These are phyloP conservation scores for Malacoraja senta DNA, from an alignment of 2,797 vertebrate genomes.

Conservation along the genomic window DNA sequence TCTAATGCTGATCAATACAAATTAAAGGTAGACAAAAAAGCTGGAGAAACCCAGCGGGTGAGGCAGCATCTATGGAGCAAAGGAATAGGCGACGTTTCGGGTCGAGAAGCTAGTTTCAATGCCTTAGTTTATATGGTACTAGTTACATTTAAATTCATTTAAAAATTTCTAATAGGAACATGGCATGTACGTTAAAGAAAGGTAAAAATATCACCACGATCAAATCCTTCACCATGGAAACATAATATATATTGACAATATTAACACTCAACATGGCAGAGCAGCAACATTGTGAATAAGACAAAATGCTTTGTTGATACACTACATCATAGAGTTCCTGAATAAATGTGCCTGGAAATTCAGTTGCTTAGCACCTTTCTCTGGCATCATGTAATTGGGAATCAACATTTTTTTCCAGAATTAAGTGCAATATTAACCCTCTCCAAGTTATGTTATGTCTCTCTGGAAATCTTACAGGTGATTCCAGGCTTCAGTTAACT, in stretches of 20 bases:
- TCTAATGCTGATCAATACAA: neutral
- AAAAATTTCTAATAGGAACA: neutral
- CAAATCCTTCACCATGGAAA: neutral
- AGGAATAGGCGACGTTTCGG: too few relatives aligned
- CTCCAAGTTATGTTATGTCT: too few relatives aligned
- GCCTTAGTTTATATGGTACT: neutral
- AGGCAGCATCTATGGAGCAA: too few relatives aligned
- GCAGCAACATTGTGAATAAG: neutral
- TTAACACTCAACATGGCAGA: neutral
- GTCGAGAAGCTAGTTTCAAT: neutral
- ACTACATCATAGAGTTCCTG: neutral
- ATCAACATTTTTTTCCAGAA: too few relatives aligned
- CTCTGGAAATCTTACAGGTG: too few relatives aligned
- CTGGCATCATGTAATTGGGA: too few relatives aligned
- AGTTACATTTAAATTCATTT: neutral
- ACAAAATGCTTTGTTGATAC: neutral
- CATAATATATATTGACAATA: neutral
- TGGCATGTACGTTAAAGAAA: neutral
- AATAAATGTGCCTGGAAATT: neutral
- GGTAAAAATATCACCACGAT: neutral
- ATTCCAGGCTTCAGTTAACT: too few relatives aligned
- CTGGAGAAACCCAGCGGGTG: too few relatives aligned
- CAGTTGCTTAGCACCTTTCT: neutral
- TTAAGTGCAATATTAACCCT: too few relatives aligned
- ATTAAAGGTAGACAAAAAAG: too few relatives aligned